phyloP scores from a whole-genome alignment of 2,888 invertebrate genomes.

The Leptarthrus brevirostris region DNA sequence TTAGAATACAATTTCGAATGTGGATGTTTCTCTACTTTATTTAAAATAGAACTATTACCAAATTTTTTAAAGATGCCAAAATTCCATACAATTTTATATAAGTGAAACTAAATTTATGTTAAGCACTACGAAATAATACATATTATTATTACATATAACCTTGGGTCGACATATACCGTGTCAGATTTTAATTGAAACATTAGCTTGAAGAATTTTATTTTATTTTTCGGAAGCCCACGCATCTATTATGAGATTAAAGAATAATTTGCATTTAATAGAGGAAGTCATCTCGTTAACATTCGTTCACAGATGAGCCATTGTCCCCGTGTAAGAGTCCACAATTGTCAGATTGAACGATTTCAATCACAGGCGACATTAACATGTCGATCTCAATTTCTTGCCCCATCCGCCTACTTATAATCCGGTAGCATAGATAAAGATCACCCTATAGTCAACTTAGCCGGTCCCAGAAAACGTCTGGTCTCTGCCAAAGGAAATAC shows the following conservation, averaged over 20 bases:
- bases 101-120: no score
- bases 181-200: constrained; percentile 37
- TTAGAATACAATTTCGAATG: no score
- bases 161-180: no score
- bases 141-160: no score
- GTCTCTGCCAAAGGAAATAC: neutral
- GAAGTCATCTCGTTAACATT: constrained; percentile 46
- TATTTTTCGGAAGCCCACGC: constrained; percentile 32
- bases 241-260: constrained; percentile 30
- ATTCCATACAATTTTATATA: no score
- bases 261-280: constrained; percentile 47
- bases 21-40: no score
- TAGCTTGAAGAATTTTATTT: neutral
- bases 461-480: constrained; percentile 45
- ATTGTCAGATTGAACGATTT: constrained; percentile 33
- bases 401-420: constrained; percentile 32
- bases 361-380: constrained; percentile 43
- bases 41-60: no score
- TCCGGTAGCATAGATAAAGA: constrained; percentile 33
- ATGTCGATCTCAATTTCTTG: constrained; percentile 38
- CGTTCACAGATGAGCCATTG: constrained; percentile 40
- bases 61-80: no score
- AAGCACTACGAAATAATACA: no score
- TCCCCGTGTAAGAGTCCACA: constrained; percentile 22
- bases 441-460: constrained; percentile 11